Base-by-base conservation (phyloP, 2,797 vertebrate species). In the Sylvia borin region DNA sequence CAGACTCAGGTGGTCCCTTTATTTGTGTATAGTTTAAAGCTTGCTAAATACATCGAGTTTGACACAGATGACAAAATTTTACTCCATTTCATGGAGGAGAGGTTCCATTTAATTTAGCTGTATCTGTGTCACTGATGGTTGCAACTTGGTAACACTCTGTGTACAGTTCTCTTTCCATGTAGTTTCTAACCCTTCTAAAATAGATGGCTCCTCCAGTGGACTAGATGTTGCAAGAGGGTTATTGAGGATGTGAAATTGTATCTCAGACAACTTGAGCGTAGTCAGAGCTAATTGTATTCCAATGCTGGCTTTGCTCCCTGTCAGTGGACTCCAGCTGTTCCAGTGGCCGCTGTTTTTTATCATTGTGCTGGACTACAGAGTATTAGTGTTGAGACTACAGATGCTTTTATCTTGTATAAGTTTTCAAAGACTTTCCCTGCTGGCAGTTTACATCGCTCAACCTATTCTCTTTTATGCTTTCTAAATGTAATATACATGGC, bases 401-500 rank as follows among this genome's bases (percentile, higher is more conserved):
- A 81, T 86, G 71, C 77, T 95, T 96, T 96, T 94, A 93, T 90
- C 83, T 81, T 48, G 66, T 82, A n/a, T 84, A 95, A 84, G 60
- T 80, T 93, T 89, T 95, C 81, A 88, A 70, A 87, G 89, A 53
- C 55, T 62, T 94, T 95, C 64, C 26, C 34, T 91, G 54, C 72
- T 88, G 83, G 45, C 38, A 1, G 88, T 70, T 92, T 84, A 61
- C 26, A 34, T 19, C 8, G 32, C 57, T 92, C 87, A 84, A n/a
- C n/a, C 11, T 91, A 38, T 78, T 91, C 32, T 83, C 75, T 83
- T 88, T 84, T 54, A 42, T 93, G 70, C 58, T 75, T 92, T 85
- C 47, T 76, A 3, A 53, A 25, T 78, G n/a, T 70, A 72, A 36
- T 73, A 38, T 86, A 67, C 51, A 43, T 78, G 54, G 76, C 77